phyloP scores from a whole-genome alignment of 1,140 invertebrate genomes.

The Brachionus koreanus region DNA sequence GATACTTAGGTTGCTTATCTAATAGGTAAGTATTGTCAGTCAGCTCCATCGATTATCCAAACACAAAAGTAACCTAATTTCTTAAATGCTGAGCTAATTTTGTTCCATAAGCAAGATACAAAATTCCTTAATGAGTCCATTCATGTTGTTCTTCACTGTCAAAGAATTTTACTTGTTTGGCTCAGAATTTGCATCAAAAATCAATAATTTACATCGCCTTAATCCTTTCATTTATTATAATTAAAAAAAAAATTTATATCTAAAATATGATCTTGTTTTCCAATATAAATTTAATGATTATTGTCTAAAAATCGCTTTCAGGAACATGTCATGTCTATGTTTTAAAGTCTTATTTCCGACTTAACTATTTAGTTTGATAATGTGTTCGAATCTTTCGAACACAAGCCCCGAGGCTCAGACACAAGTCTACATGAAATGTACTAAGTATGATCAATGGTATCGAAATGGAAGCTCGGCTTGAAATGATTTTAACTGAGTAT shows the following conservation, averaged over 20 bases:
- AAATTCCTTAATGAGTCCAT: neutral
- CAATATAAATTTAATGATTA: neutral
- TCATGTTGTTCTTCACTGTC: neutral
- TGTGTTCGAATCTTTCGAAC: neutral
- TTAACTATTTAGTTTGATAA: neutral
- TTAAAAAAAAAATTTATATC: neutral
- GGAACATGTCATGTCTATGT: neutral
- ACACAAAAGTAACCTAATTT: neutral
- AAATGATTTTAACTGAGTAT: neutral
- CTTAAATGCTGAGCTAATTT: neutral
- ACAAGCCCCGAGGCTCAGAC: neutral
- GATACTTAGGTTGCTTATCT: neutral
- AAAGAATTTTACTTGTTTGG: neutral
- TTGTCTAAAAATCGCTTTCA: constrained; percentile 7
- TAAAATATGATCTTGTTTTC: neutral
- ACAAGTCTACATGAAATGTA: too few species aligned
- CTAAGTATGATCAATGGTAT: neutral
- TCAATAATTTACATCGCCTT: constrained; percentile 2
- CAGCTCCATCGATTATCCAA: neutral
- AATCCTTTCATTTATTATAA: constrained; percentile 10
- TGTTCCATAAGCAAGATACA: neutral
- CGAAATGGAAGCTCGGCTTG: neutral
- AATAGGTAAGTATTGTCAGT: neutral
- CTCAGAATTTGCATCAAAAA: neutral
- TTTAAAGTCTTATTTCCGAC: neutral